Evolutionary conservation across 2,888 invertebrate genomes (phyloP).

Genomic region (Cryptosula pallasiana): DNA sequence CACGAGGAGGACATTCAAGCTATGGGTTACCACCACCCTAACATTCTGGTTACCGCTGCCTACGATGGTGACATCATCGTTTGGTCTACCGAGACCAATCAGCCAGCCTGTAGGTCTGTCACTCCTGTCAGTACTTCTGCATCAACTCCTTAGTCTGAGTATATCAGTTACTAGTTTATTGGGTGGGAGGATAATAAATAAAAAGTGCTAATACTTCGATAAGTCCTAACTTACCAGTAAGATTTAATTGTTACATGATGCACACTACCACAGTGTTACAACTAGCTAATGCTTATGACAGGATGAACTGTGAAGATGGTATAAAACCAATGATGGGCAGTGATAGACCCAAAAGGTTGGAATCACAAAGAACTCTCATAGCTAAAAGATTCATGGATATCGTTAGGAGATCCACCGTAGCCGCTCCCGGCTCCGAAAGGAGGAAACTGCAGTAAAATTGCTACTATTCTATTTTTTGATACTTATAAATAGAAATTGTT

Average conservation of each 20-base stretch:
- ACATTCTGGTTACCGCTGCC: slow-evolving; percentile 58
- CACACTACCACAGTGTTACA: too few relatives aligned
- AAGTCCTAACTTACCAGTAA: too few relatives aligned
- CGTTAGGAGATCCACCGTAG: not conserved
- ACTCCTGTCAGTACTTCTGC: too few relatives aligned
- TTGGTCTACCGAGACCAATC: slow-evolving; percentile 70
- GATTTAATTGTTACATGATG: too few relatives aligned
- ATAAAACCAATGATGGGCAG: slow-evolving; percentile 11
- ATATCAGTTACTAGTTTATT: too few relatives aligned
- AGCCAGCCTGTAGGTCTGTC: not conserved
- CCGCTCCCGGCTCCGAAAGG: not conserved
- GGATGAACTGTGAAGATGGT: not conserved
- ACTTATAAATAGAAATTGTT: too few relatives aligned
- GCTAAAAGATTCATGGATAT: not conserved
- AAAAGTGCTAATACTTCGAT: too few relatives aligned
- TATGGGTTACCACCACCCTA: slow-evolving; percentile 57
- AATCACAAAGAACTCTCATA: slow-evolving; percentile 10
- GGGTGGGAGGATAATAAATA: too few relatives aligned
- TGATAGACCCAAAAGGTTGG: slow-evolving; percentile 1
- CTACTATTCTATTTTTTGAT: too few relatives aligned
- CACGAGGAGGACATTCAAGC: slow-evolving; percentile 73
- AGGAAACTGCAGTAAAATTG: not conserved
- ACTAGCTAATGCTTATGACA: too few relatives aligned
- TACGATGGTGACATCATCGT: slow-evolving; percentile 75
- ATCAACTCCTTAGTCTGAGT: too few relatives aligned